These are phyloP conservation scores for Stenodema calcarata DNA, from an alignment of 2,888 invertebrate genomes.

Conservation along the genomic window DNA sequence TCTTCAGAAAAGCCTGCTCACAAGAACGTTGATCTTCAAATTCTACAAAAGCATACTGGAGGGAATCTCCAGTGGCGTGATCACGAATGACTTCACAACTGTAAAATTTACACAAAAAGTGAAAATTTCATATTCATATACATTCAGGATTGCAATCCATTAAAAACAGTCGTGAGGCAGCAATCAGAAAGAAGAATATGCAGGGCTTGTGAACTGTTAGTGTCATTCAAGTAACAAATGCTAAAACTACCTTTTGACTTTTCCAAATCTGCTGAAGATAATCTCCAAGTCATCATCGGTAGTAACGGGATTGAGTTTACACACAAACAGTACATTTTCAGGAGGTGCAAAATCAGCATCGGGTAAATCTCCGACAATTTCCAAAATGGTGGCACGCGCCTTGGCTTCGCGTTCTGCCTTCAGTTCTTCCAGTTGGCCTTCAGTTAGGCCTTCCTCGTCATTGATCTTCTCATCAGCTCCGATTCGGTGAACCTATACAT, in stretches of 20 bases:
- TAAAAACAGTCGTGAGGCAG: too few relatives aligned
- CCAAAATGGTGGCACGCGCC: conserved; percentile 94
- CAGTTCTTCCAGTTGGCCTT: conserved; percentile 84
- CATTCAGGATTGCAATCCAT: too few relatives aligned
- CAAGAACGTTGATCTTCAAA: conserved; percentile 91
- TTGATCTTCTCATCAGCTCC: conserved; percentile 94
- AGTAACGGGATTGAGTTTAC: conserved; percentile 98
- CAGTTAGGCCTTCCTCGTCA: conserved; percentile 84
- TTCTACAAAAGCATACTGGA: conserved; percentile 99
- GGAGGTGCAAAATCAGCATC: conserved; percentile 98
- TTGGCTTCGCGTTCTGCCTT: conserved; percentile 91
- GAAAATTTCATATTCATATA: too few relatives aligned
- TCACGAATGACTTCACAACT: conserved; percentile 97
- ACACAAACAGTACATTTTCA: conserved; percentile 98
- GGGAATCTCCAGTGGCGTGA: conserved; percentile 87
- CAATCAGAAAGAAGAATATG: too few relatives aligned
- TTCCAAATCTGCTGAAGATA: conserved; percentile 95
- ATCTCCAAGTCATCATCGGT: conserved; percentile 96
- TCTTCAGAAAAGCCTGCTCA: conserved; percentile 98
- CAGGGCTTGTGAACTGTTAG: too few relatives aligned
- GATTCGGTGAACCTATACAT: conserved; percentile 77
- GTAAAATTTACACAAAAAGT: conserved; percentile 6
- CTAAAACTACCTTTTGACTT: conserved; percentile 71
- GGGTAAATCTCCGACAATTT: conserved; percentile 97
- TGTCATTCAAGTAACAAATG: too few relatives aligned